phyloP scores from a whole-genome alignment of 2,797 vertebrate species.

The Sebastes cheni region DNA sequence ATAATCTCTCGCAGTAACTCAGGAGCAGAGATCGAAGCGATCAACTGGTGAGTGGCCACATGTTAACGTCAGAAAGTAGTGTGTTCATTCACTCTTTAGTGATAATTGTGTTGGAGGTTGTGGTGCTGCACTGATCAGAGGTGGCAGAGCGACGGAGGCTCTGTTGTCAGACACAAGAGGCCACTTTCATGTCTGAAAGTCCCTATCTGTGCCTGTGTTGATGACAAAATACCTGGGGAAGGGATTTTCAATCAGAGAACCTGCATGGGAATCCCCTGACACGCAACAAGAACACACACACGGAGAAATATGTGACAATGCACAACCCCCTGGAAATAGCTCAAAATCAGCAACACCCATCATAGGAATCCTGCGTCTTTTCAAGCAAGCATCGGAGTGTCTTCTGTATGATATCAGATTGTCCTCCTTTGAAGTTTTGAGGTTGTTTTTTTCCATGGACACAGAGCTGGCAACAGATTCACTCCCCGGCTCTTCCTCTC shows the following conservation, averaged over 20 bases:
- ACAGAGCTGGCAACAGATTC: conserved; percentile 52
- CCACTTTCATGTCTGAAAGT: conserved; percentile 73
- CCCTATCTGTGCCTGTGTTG: conserved; percentile 60
- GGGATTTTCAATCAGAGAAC: conserved; percentile 69
- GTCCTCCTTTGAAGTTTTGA: conserved; percentile 64
- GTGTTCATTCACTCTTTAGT: conserved; percentile 6
- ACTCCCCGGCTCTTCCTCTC: conserved; percentile 23
- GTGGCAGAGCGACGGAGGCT: conserved; percentile 36
- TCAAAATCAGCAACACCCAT: conserved; percentile 52
- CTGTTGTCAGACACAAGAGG: conserved; percentile 54
- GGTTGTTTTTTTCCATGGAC: conserved; percentile 38
- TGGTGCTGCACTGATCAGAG: conserved; percentile 11
- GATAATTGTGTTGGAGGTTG: background rate
- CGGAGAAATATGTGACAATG: conserved; percentile 51
- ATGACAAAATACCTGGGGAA: conserved; percentile 65
- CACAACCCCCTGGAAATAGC: conserved; percentile 37
- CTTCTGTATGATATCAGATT: conserved; percentile 75
- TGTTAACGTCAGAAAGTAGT: conserved; percentile 7
- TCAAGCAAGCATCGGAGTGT: conserved; percentile 38
- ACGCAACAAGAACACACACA: conserved; percentile 43
- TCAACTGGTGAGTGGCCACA: background rate
- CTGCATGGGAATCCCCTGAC: conserved; percentile 78
- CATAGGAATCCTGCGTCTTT: conserved; percentile 53
- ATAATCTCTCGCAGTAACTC: conserved; percentile 27
- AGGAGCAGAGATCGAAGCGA: background rate